Evolutionary conservation across 2,797 vertebrate species (phyloP).

Genomic region (Paedocypris micromegethes): DNA sequence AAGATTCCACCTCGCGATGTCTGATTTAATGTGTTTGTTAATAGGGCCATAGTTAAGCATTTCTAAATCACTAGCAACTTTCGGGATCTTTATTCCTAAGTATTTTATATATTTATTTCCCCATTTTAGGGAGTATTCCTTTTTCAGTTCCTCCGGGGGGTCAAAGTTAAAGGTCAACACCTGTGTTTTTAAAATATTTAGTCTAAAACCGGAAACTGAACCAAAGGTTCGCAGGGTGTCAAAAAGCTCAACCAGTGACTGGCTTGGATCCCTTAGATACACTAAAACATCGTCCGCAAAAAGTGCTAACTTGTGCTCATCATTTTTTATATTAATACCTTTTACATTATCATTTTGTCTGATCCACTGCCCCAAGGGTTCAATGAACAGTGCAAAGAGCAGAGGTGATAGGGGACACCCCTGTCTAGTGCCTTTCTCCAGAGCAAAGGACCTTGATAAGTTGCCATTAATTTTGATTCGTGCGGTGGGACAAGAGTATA

Average conservation of each 20-base stretch:
- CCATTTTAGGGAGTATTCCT: constrained; percentile 18
- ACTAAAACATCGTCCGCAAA: constrained; percentile 29
- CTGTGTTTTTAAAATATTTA: constrained; percentile 26
- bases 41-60: constrained; percentile 2
- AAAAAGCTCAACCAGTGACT: not conserved
- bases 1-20: too few species aligned
- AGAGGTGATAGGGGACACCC: constrained; percentile 5
- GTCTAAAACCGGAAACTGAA: constrained; percentile 11
- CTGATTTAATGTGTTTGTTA: too few species aligned
- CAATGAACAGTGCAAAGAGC: constrained; percentile 18
- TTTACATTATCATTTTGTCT: not conserved
- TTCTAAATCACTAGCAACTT: constrained; percentile 3
- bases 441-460: constrained; percentile 4
- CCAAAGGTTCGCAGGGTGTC: constrained; percentile 8
- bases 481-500: constrained; percentile 12
- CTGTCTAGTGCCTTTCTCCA: constrained; percentile 13
- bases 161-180: constrained; percentile 12
- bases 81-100: not conserved
- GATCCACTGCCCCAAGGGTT: constrained; percentile 29
- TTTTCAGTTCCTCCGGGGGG: not conserved
- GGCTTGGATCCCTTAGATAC: constrained; percentile 2
- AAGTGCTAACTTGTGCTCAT: constrained; percentile 15
- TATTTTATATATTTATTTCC: constrained; percentile 20
- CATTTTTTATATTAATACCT: constrained; percentile 3
- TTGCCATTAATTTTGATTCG: constrained; percentile 25